Evolutionary conservation across 2,888 invertebrate genomes (phyloP).

Genomic region (Lepas anatifera): DNA sequence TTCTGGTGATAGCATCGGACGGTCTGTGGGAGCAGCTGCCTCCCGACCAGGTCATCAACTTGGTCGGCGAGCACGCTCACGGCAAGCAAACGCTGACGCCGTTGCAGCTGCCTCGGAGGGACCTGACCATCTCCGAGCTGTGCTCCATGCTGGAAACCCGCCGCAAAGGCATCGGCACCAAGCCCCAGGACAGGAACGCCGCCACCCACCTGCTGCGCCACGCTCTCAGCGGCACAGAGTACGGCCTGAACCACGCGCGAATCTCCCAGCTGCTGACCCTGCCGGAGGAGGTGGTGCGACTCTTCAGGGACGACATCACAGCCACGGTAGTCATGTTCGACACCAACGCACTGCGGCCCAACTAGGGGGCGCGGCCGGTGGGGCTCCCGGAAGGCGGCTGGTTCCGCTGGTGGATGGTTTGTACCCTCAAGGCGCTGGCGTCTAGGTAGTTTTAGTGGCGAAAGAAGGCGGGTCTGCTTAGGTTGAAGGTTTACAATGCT

Average conservation of each 20-base stretch:
- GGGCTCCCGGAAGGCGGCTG: too few relatives aligned
- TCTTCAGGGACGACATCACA: slow-evolving; percentile 94
- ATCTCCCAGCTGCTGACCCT: slow-evolving; percentile 73
- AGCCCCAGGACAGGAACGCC: slow-evolving; percentile 83
- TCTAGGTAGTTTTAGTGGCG: too few relatives aligned
- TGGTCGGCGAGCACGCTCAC: slow-evolving; percentile 88
- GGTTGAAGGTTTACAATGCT: too few relatives aligned
- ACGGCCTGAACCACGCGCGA: slow-evolving; percentile 73
- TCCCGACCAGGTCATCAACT: slow-evolving; percentile 61
- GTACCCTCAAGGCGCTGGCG: too few relatives aligned
- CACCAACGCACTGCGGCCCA: slow-evolving; percentile 56
- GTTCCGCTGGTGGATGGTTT: too few relatives aligned
- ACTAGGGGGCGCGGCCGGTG: neutral
- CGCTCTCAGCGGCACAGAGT: slow-evolving; percentile 85
- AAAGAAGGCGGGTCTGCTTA: too few relatives aligned
- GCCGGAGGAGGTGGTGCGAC: slow-evolving; percentile 70
- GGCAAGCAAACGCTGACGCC: slow-evolving; percentile 64
- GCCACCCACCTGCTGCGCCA: slow-evolving; percentile 92
- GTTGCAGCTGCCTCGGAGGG: slow-evolving; percentile 54
- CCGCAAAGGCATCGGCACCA: slow-evolving; percentile 67
- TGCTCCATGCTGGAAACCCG: slow-evolving; percentile 59
- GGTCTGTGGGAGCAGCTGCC: slow-evolving; percentile 90
- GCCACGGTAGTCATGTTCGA: slow-evolving; percentile 89
- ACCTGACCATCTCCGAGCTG: slow-evolving; percentile 58
- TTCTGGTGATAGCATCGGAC: slow-evolving; percentile 86